These are phyloP conservation scores for Otocyon megalotis DNA, from an alignment of 2,113 vertebrate genomes.

Conservation along the genomic window DNA sequence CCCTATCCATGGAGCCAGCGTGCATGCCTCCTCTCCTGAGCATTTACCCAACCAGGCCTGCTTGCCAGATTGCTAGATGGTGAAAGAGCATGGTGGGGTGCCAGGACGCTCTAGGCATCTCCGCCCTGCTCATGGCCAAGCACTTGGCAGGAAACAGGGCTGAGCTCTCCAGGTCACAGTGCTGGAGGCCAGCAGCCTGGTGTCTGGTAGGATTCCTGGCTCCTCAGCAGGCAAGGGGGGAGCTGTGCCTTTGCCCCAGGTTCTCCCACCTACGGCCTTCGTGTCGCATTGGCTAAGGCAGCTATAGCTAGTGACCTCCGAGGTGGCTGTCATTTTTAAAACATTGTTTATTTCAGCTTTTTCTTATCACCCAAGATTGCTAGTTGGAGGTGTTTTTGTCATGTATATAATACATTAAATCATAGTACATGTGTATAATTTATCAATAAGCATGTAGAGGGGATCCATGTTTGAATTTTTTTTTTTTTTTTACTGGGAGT, in stretches of 20 bases:
- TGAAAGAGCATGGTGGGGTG: neutral
- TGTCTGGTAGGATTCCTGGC: neutral
- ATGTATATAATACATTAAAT: neutral
- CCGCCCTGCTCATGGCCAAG: neutral
- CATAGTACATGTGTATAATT: neutral
- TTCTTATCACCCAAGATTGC: neutral
- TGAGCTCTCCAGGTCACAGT: constrained; percentile 6
- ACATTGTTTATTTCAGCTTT: constrained; percentile 6
- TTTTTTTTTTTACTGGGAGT: constrained; percentile 4
- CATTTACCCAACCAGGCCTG: neutral
- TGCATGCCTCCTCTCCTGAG: neutral
- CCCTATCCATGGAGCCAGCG: neutral
- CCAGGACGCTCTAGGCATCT: constrained; percentile 65
- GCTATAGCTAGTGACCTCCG: neutral
- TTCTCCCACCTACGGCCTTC: neutral
- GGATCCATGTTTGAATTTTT: neutral
- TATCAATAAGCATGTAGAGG: neutral
- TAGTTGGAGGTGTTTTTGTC: neutral
- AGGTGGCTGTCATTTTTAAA: constrained; percentile 12
- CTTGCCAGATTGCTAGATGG: constrained; percentile 7
- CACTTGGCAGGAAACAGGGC: constrained; percentile 54
- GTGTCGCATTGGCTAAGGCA: neutral
- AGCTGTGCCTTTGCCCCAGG: neutral
- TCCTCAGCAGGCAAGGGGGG: neutral
- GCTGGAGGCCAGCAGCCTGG: neutral